Evolutionary conservation across 2,113 vertebrate genomes (phyloP).

Genomic region (Eurystomus gularis): DNA sequence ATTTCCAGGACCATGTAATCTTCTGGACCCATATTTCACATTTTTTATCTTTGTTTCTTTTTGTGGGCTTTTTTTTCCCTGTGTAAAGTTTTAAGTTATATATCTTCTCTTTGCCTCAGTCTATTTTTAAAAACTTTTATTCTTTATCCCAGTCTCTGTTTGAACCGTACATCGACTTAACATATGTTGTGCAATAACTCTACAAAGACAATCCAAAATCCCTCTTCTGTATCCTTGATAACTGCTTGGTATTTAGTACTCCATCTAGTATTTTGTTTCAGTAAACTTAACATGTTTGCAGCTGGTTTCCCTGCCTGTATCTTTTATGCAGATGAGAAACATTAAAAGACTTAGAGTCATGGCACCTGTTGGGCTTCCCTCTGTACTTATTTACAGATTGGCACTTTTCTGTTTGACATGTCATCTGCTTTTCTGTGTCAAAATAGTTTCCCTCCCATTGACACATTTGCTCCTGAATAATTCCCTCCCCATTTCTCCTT

Average conservation of each 20-base stretch:
- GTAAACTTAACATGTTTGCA: slow-evolving; percentile 31
- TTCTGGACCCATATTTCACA: not conserved
- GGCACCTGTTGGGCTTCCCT: not conserved
- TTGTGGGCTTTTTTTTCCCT: not conserved
- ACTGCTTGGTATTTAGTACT: slow-evolving; percentile 9
- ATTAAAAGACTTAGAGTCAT: not conserved
- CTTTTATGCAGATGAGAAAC: slow-evolving; percentile 17
- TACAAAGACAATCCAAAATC: not conserved
- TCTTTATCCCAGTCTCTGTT: not conserved
- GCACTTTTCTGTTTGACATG: not conserved
- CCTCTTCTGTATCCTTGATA: not conserved
- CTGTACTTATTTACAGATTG: not conserved
- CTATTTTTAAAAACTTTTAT: not conserved
- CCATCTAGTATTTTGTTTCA: not conserved
- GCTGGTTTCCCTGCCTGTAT: not conserved
- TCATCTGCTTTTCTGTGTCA: slow-evolving; percentile 23
- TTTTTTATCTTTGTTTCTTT: not conserved
- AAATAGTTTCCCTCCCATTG: slow-evolving; percentile 14
- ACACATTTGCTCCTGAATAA: not conserved
- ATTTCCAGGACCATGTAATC: not conserved
- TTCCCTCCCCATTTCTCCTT: not conserved
- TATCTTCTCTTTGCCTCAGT: not conserved
- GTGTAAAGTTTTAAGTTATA: not conserved
- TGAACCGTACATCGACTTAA: not conserved
- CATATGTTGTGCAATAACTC: not conserved